Percentiles rank a stretch among this genome's conserved stretches.
These are phyloP conservation scores for Halichoerus grypus DNA, from an alignment of 2,113 vertebrate species.

Conservation along the genomic window DNA sequence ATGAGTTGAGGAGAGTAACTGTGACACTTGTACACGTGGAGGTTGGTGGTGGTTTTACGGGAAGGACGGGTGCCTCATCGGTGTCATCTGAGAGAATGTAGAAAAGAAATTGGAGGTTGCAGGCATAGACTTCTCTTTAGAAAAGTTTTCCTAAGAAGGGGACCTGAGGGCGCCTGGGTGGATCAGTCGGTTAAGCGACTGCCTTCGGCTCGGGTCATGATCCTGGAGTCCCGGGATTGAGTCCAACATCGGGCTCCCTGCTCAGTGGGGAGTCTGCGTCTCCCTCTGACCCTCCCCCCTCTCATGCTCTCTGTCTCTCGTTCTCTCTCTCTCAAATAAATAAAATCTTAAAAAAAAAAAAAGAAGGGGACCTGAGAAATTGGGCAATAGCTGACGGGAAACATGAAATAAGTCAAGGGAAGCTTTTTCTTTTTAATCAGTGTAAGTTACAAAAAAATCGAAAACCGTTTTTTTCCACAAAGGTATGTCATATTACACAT, in stretches of 20 bases:
- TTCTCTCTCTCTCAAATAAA: no score
- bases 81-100: background rate
- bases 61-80: background rate
- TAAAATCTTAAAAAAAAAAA: no score
- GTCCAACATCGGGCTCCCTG: no score
- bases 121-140: background rate
- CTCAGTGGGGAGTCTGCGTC: no score
- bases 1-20: background rate
- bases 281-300: no score
- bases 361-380: background rate
- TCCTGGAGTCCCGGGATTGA: no score
- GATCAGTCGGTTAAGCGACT: no score
- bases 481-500: background rate
- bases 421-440: background rate
- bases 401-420: background rate
- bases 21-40: accelerated
- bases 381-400: background rate
- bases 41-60: background rate
- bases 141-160: background rate
- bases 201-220: no score
- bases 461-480: background rate
- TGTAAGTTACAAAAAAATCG: background rate
- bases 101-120: background rate
- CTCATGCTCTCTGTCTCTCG: no score
- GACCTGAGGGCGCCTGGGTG: background rate